phyloP scores from a whole-genome alignment of 2,797 vertebrate genomes.

The Protosalanx chinensis region DNA sequence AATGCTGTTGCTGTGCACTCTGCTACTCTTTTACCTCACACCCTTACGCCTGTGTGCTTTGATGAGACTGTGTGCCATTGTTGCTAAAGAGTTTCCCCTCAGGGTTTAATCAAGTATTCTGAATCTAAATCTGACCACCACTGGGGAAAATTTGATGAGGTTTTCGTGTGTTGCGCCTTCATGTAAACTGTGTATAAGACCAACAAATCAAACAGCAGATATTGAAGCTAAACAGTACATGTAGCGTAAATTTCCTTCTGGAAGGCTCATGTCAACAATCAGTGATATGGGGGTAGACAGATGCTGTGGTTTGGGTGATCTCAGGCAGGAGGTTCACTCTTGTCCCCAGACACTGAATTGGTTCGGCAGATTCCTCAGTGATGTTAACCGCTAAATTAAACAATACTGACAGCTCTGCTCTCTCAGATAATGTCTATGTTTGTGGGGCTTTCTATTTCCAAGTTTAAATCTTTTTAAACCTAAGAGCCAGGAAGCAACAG shows the following conservation, averaged over 20 bases:
- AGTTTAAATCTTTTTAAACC: conserved; percentile 45
- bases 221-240: not conserved
- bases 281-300: not conserved
- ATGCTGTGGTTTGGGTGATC: conserved; percentile 12
- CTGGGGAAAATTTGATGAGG: not conserved
- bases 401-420: conserved; percentile 33
- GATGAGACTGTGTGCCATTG: no score
- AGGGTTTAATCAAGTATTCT: no score
- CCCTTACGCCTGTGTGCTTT: no score
- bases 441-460: conserved; percentile 43
- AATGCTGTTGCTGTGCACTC: not conserved
- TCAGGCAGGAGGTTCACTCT: conserved; percentile 39
- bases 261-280: not conserved
- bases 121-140: not conserved
- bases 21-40: no score
- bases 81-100: no score
- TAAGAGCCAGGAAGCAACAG: conserved; percentile 32
- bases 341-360: conserved; percentile 22
- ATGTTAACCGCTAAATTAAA: conserved; percentile 38
- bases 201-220: not conserved
- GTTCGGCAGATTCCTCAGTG: conserved; percentile 26
- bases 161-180: not conserved
- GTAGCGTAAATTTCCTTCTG: not conserved
- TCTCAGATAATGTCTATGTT: conserved; percentile 37
- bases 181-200: not conserved